phyloP scores from a whole-genome alignment of 1,140 invertebrate genomes.

The Saxidomus purpurata region DNA sequence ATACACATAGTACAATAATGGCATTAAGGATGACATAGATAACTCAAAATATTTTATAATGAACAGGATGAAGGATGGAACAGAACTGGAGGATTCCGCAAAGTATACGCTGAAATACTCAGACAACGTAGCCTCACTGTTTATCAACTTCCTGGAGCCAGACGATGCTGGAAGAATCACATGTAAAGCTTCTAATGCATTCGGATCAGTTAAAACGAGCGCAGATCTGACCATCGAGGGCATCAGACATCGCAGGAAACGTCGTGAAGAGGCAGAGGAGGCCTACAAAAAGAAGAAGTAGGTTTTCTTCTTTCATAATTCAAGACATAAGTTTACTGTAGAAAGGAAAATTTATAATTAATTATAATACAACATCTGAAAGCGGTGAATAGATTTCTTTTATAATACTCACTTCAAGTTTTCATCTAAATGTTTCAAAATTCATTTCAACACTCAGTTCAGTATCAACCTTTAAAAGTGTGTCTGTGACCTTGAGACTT shows the following conservation, averaged over 20 bases:
- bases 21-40: no score
- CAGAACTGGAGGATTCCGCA: conserved; percentile 74
- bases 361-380: no score
- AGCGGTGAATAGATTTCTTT: no score
- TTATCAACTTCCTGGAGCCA: conserved; percentile 94
- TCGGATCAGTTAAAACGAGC: conserved; percentile 96
- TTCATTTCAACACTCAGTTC: no score
- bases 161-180: conserved; percentile 97
- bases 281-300: conserved; percentile 43
- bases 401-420: no score
- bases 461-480: no score
- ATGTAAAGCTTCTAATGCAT: conserved; percentile 95
- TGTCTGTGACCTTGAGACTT: no score
- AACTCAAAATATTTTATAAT: background rate
- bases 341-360: no score
- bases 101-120: conserved; percentile 80
- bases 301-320: no score
- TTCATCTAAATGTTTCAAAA: no score
- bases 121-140: conserved; percentile 88
- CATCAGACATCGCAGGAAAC: conserved; percentile 57
- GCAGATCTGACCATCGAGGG: conserved; percentile 90
- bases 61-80: conserved; percentile 82
- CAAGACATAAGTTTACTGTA: no score
- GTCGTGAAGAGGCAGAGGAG: conserved; percentile 42
- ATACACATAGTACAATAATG: no score